Base-by-base conservation (phyloP, 2,797 vertebrate species). In the Diplodus puntazzo region DNA sequence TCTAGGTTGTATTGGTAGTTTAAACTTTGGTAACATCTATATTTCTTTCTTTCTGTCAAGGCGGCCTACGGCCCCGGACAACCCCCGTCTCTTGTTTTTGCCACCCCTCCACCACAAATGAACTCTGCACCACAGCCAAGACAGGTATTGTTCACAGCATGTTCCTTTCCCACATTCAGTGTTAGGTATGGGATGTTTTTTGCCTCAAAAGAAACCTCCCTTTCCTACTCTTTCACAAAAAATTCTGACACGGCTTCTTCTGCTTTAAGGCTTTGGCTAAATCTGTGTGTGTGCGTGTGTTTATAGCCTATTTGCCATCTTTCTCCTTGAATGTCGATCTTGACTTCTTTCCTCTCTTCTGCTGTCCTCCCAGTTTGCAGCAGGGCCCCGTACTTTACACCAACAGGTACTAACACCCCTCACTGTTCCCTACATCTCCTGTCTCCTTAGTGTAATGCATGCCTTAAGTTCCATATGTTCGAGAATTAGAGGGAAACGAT, bases 41-140 rank as follows among this genome's bases (percentile, higher is more conserved):
- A n/a, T 39, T 61, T 30, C 49, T 17, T 23, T 2, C n/a, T 1
- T 71, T 78, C 11, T 72, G 48, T 65, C 2, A 69, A 99, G 97
- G 95, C 96, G 73, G 94, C 97, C 3, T 99, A 97, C 95, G 96
- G 97, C 91, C 95, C 97, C 80, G 97, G 97, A 93, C 98, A 98
- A 92, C 93, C 95, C 81, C 87, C 97, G 89, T 97, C 98, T 95
- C 97, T 99, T 90, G 98, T 99, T 92, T 99, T 97, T 94, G 95
- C 97, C 75, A 95, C 96, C 83, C 91, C 91, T 84, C 95, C 95
- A 93, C 95, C 96, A 95, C 97, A 97, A 97, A 99, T 99, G 98
- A 99, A 97, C 95, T 97, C 97, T 88, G 96, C 97, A 95, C 97
- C 97, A 85, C 98, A 98, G 89, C 95, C 97, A 78, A 97, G 98